Base-by-base conservation (phyloP, 2,888 invertebrate genomes). In the Meteorus colon region DNA sequence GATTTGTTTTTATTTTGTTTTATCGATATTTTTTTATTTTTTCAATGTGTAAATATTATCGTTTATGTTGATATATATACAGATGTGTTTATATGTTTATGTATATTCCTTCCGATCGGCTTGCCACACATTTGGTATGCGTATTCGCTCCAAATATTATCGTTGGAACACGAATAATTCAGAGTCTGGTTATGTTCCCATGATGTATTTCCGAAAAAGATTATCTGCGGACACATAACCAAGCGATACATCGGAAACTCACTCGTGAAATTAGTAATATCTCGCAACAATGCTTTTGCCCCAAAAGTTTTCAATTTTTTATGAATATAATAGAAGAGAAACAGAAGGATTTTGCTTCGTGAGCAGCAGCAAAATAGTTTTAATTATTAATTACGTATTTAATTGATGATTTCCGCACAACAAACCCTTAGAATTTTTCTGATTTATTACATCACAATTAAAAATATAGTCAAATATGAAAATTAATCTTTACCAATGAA, bases 181-280 rank as follows among this genome's bases (percentile, higher is more conserved):
- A 55, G 73, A 81, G 80, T 80, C 80, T 76, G 79, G 78, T 78
- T 80, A 80, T 80, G 80, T 80, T 80, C 79, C 77, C 81, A 78
- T 78, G 80, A 51, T 62, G 55, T 55, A 55, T 55, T 55, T 19
- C 60, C 34, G 60, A 19, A 45, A 65, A 41, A 75, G 75, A 75
- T 75, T 75, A 75, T 45, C 66, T 70, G 70, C 45, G 70, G 34
- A 73, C 68, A 29, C n/a, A 67, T 73, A 60, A 55, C 59, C 29
- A 19, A 37, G n/a, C 31, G 55, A 34, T 48, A 77, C 65, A 68
- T 75, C 55, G 71, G 66, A 71, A 66, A 75, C 62, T n/a, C 65
- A 70, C 29, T 16, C 51, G 55, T 55, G 69, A 75, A 75, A 75
- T 75, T 75, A 70, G 75, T 66, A 75, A 71, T 60, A 75, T 75